Conservation (phyloP, 2,113 vertebrate genomes). For the Paradisaea rubra region DNA sequence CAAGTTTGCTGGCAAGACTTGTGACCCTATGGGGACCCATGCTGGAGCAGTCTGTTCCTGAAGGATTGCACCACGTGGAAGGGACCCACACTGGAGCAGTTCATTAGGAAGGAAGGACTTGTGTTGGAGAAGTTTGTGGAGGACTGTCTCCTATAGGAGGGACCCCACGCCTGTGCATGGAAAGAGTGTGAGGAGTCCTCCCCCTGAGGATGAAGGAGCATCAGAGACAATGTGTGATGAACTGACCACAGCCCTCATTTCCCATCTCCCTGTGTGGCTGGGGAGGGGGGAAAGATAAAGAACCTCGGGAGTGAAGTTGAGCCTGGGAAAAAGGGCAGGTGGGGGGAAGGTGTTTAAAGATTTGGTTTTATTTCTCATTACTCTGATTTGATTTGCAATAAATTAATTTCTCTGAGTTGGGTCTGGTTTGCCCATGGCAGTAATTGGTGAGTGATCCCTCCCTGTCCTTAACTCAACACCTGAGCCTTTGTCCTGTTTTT, state of each 20-base stretch:
- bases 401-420: background rate
- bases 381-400: background rate
- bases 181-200: background rate
- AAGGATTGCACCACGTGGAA: background rate
- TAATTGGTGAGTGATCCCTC: background rate
- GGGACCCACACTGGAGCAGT: background rate
- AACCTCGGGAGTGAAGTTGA: background rate
- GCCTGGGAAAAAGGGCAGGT: background rate
- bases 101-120: background rate
- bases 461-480: background rate
- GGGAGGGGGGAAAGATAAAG: background rate
- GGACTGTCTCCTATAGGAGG: background rate
- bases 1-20: background rate
- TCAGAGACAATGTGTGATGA: background rate
- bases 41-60: background rate
- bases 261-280: rapidly evolving
- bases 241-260: background rate
- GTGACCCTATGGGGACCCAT: background rate
- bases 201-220: background rate
- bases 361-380: background rate
- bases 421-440: background rate
- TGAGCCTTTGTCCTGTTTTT: background rate
- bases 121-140: background rate
- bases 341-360: background rate
- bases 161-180: background rate